Percentiles rank a stretch among this genome's conserved stretches.
Conservation (phyloP, 2,888 invertebrate genomes). For the Pseudolycoriella hygida region DNA sequence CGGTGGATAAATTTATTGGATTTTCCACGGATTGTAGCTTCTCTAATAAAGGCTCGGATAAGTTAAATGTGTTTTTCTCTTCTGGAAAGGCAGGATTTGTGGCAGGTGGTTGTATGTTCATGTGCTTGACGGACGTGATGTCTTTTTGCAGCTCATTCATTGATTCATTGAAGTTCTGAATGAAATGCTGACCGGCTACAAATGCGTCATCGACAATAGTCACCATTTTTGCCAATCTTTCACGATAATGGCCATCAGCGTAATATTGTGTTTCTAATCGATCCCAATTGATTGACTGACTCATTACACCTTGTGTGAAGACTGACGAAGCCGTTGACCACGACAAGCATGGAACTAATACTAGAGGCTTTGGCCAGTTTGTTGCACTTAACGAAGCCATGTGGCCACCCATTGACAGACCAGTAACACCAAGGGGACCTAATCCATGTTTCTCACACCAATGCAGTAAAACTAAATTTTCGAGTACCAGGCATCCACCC, state of each 20-base stretch:
- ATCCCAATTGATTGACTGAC: conserved; percentile 31
- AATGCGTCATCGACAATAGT: conserved; percentile 58
- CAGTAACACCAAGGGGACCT: conserved; percentile 86
- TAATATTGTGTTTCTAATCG: conserved; percentile 75
- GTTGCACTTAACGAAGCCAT: conserved; percentile 96
- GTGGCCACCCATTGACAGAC: conserved; percentile 96
- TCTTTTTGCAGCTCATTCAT: conserved; percentile 29
- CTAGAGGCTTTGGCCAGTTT: conserved; percentile 87
- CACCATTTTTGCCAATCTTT: conserved; percentile 75
- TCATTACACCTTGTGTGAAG: conserved; percentile 56
- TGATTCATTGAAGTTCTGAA: conserved; percentile 40
- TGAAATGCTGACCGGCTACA: conserved; percentile 56
- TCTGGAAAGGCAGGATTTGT: conserved; percentile 2
- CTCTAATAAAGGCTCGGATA: conserved; percentile 27
- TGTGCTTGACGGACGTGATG: conserved; percentile 12
- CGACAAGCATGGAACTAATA: conserved; percentile 86
- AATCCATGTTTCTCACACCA: conserved; percentile 87
- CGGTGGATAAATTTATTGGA: conserved; percentile 27
- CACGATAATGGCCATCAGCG: conserved; percentile 58
- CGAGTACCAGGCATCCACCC: conserved; percentile 92
- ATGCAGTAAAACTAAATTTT: conserved; percentile 77
- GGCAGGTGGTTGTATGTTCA: neutral
- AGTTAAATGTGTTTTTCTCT: conserved; percentile 24
- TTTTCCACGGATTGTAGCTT: conserved; percentile 31
- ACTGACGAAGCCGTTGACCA: conserved; percentile 96